A percentile compares a stretch with the other conserved stretches of the same genome.
These are phyloP conservation scores for Eumaeus atala DNA, from an alignment of 1,140 invertebrate species.

Conservation along the genomic window DNA sequence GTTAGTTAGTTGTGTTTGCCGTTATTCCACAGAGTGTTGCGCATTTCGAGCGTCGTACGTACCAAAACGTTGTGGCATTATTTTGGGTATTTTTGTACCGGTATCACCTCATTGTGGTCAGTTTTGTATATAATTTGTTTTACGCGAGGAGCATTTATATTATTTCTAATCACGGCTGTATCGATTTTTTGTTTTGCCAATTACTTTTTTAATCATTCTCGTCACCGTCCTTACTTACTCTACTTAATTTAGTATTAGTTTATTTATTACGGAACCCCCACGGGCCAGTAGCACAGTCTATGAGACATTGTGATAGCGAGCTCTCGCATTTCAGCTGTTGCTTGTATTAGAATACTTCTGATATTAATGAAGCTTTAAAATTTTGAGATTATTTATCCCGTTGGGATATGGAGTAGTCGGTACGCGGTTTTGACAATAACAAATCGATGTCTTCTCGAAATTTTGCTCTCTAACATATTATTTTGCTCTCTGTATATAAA, in stretches of 20 bases:
- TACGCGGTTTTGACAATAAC: constrained; percentile 46
- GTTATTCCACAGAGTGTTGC: constrained; percentile 30
- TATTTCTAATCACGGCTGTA: constrained; percentile 43
- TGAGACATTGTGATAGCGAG: constrained; percentile 65
- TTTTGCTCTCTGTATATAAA: constrained; percentile 22
- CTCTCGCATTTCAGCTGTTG: constrained; percentile 22
- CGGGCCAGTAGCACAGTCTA: constrained; percentile 69
- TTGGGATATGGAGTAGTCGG: constrained; percentile 21
- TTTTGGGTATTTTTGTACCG: constrained; percentile 33
- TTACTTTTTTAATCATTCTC: constrained; percentile 43
- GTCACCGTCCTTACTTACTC: constrained; percentile 67
- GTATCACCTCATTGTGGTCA: constrained; percentile 63
- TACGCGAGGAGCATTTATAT: constrained; percentile 58
- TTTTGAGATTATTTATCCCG: constrained; percentile 68
- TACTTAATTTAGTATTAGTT: constrained; percentile 72
- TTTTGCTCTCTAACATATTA: constrained; percentile 26
- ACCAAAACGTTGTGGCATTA: constrained; percentile 55
- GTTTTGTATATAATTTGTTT: constrained; percentile 46
- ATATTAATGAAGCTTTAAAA: constrained; percentile 68
- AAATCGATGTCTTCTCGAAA: constrained; percentile 19
- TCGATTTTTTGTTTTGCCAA: constrained; percentile 41
- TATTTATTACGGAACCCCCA: constrained; percentile 56
- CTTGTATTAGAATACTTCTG: constrained; percentile 32
- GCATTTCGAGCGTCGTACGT: constrained; percentile 31
- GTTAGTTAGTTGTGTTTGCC: constrained; percentile 18